A percentile compares a stretch with the other conserved stretches of the same genome.
phyloP scores from a whole-genome alignment of 2,797 vertebrate species.

The Anomalospiza imberbis region DNA sequence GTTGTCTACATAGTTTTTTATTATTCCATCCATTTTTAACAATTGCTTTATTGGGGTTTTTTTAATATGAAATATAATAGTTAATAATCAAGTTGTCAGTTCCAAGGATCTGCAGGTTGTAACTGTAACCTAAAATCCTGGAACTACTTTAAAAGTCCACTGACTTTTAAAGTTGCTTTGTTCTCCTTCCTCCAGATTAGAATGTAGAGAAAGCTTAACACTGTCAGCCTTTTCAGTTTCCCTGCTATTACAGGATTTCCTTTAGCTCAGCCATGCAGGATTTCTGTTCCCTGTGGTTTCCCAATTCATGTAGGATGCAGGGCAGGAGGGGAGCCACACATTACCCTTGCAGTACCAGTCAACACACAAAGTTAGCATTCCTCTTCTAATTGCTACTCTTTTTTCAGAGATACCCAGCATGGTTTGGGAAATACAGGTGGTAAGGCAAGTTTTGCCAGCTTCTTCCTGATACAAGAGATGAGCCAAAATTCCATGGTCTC shows the following conservation, averaged over 20 bases:
- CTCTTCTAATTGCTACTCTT: not conserved
- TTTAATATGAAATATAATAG: not conserved
- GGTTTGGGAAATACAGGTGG: not conserved
- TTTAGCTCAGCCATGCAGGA: not conserved
- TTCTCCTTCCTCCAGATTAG: not conserved
- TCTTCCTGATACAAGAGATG: not conserved
- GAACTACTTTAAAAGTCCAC: not conserved
- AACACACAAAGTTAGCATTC: not conserved
- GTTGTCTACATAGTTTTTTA: not conserved
- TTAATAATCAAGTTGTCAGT: not conserved
- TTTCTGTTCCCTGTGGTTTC: not conserved
- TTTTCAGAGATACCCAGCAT: not conserved
- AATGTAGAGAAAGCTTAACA: not conserved
- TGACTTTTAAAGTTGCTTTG: not conserved
- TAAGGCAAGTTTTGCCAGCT: not conserved
- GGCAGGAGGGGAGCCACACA: not conserved
- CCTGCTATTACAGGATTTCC: not conserved
- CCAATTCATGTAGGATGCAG: rapidly evolving
- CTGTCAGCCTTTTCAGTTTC: not conserved
- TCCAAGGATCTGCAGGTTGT: not conserved
- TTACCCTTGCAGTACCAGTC: not conserved
- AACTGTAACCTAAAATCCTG: not conserved
- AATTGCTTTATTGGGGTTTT: not conserved
- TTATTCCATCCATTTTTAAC: not conserved
- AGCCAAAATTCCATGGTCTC: not conserved